Base-by-base conservation (phyloP, 2,888 invertebrate genomes). In the Glaucopsyche alexis region DNA sequence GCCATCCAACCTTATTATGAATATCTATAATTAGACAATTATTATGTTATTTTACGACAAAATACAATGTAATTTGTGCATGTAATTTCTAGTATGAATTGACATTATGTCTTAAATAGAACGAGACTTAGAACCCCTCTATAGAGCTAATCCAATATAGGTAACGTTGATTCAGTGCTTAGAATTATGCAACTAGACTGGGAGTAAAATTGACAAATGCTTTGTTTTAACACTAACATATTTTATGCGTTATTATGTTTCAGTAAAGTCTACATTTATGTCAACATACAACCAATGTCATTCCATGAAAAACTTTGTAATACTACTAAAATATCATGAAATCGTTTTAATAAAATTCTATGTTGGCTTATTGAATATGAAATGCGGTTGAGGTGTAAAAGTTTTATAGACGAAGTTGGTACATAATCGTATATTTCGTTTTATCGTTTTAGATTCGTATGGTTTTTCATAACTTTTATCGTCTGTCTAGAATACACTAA, bases 381-480 rank as follows among this genome's bases (percentile, higher is more conserved):
- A 49, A 69, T 47, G 47, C 29, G 69, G 45, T 69, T 69, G 16
- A 47, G 69, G 29, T 47, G 47, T 47, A 69, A 69, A 47, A 69
- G 69, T 49, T 49, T 69, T 69, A 69, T 69, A 14, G 16, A 29
- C 69, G 47, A 69, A 69, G 69, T 69, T 69, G 49, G 69, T 69
- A 69, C 69, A 69, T 69, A 29, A 49, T 67, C 45, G 67, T 67
- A 67, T 47, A 19, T 67, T 67, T 19, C 67, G 29, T 69, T 69
- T 69, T 49, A 69, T 69, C 29, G 29, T 29, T 66, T 66, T n/a
- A n/a, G 3, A 72, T 66, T 19, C 65, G 60, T 72, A 76, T 71
- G 60, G 71, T 29, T 72, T 72, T 74, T 72, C 72, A 55, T 38
- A 7, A 60, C 29, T 29, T 16, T 55, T 19, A 60, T 60, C 29